Base-by-base conservation (phyloP, 2,888 invertebrate species). In the Acanthosepion lycidas region DNA sequence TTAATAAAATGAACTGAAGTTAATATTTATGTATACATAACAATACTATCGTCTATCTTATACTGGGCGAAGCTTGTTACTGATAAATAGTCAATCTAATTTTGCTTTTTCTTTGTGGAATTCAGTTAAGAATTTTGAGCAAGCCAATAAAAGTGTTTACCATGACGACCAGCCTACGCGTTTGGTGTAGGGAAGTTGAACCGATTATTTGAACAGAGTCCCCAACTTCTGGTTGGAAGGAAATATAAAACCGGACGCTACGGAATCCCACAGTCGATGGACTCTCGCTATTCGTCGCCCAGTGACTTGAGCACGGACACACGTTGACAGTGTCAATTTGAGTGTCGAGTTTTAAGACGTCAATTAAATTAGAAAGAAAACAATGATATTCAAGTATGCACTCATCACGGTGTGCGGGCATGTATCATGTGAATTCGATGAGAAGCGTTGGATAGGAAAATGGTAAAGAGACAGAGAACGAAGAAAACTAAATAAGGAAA, bases 251-350 rank as follows among this genome's bases (percentile, higher is more conserved):
- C 78, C 78, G 78, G 78, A n/a, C 78, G n/a, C 78, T n/a, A n/a
- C 78, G 78, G 78, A 78, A 78, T 8, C n/a, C 9, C 15, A 15
- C 9, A n/a, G 78, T 9, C 15, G 33, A 78, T 78, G 78, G 78
- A 33, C 78, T 78, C n/a, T 78, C 33, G 12, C 6, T n/a, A 78
- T 78, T n/a, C n/a, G 78, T 78, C 78, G 78, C 33, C 2, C n/a
- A 33, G 78, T 33, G 78, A 78, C 18, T 78, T 78, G n/a, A 78
- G 33, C 78, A 78, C 78, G 78, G n/a, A 9, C 78, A n/a, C 78
- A 78, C 78, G 78, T 78, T 78, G 78, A 78, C 78, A 78, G 78
- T 78, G 78, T 78, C 78, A 78, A 78, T 78, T 78, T 33, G n/a
- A 12, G 78, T 78, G 78, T 78, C 78, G n/a, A 33, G 78, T 78